phyloP scores from a whole-genome alignment of 2,113 vertebrate genomes.

The Sinocyclocheilus anophthalmus region DNA sequence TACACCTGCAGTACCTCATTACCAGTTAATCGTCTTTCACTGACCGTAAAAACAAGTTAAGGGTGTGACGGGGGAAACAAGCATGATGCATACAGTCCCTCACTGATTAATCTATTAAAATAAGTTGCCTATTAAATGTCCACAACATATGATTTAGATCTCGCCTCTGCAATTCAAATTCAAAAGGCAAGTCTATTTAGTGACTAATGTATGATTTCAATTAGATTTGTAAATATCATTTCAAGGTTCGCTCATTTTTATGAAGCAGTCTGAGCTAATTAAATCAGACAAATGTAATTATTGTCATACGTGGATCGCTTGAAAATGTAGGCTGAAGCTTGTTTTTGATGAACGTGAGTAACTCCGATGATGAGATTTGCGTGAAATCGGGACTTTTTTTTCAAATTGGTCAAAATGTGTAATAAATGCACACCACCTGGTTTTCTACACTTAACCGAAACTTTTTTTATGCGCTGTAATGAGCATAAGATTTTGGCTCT shows the following conservation, averaged over 20 bases:
- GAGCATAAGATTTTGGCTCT: not conserved
- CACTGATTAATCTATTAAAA: not conserved
- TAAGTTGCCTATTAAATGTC: not conserved
- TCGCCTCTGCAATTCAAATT: not conserved
- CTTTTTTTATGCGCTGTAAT: not conserved
- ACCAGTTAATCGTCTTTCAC: not conserved
- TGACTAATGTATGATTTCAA: slow-evolving; percentile 8
- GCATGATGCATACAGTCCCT: not conserved
- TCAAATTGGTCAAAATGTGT: not conserved
- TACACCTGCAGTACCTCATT: not conserved
- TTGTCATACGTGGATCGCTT: not conserved
- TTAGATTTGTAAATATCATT: not conserved
- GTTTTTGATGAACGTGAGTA: not conserved
- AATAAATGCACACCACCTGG: slow-evolving; percentile 9
- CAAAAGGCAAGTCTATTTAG: not conserved
- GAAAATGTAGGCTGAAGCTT: not conserved
- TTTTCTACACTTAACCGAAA: not conserved
- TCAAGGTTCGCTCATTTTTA: not conserved
- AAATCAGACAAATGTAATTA: not conserved
- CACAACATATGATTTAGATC: not conserved
- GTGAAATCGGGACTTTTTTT: not conserved
- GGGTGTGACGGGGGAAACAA: slow-evolving; percentile 9
- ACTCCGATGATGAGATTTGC: not conserved
- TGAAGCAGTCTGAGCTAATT: not conserved
- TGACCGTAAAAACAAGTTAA: not conserved